Evolutionary conservation across 2,113 vertebrate genomes (phyloP), one percentile per base, ranked within the genome.

Genomic region (Balaenoptera acutorostrata): DNA sequence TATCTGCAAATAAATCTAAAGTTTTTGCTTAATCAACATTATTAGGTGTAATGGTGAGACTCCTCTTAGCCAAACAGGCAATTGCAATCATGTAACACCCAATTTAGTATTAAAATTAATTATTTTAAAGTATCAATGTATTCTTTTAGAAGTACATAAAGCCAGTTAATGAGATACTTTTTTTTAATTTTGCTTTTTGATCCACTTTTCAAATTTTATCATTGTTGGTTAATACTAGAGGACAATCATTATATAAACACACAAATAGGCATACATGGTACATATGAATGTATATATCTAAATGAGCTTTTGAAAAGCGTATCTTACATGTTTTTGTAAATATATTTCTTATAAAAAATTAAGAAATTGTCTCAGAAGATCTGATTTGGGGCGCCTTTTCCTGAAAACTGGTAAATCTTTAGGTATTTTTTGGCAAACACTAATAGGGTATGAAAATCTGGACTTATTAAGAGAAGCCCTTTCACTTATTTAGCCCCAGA

Each of bases 21-120:
- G 3, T 2, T 80, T 96, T 96, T 87, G 78, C 6, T 95, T 33
- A n/a, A 68, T 39, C 82, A 92, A 90, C 44, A 55, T 21, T 95
- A 64, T 5, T 29, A 52, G 44, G n/a, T 71, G 4, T 21, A 33
- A 15, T 15, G 61, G 36, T 25, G 29, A 2, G 68, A 39, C 8
- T 59, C 78, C 10, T 83, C n/a, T 46, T 25, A 97, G 84, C 64
- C 25, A 69, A 69, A 93, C 8, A 66, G 17, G 8, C 59, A 84
- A 64, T 9, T 27, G 9, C 21, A n/a, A 63, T 55, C 36, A 46
- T 85, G 0, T 55, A 57, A 57, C 10, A 23, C 29, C 44, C 14
- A 64, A 78, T 55, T 33, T 14, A 69, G 8, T 59, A 46, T 68
- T 41, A 82, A 69, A 81, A 64, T 36, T n/a, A 86, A 74, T 66